Evolutionary conservation across 2,113 vertebrate species (phyloP), one percentile per base, ranked within the genome.

Genomic region (Machaerirhynchus nigripectus): DNA sequence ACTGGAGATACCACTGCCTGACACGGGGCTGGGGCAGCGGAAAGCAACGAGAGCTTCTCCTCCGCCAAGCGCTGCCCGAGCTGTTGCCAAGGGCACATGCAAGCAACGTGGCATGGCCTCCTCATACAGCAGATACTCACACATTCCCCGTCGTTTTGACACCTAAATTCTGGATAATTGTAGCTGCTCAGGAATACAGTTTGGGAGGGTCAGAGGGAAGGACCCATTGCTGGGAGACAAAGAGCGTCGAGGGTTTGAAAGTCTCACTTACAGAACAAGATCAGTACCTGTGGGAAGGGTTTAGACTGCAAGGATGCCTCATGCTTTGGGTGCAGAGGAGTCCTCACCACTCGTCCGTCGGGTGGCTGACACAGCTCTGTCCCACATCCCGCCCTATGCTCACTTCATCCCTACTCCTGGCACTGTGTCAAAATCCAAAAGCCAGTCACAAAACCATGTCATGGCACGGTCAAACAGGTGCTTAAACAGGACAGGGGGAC

Each of bases 291-390:
- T 50, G 9, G 0, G 18, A 44, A 33, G 37, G 57, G 20, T 35
- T 13, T 19, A 31, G 53, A 7, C 47, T 15, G 21, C 13, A 13
- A 6, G 8, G 22, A 21, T 3, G 6, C 33, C 35, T 61, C 31
- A 2, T 27, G 50, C 23, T 84, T 35, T 56, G 2, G 4, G 31
- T 47, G n/a, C 37, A 74, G 35, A 61, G 22, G 33, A 8, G 3
- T 56, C 37, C 50, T 35, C 56, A 79, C 80, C 27, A 39, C 0
- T 0, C 7, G 8, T 28, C 53, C 3, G 27, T 17, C 0, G 0
- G 3, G 39, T 22, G 56, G 33, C 67, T 10, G 9, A 11, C n/a
- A 52, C 30, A 86, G 52, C 59, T 80, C 64, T 65, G 77, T 19
- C 50, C 63, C 44, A 24, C 1, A 4, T 26, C 63, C 35, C 42